Evolutionary conservation across 2,797 vertebrate genomes (phyloP).

Genomic region (Helostoma temminkii): DNA sequence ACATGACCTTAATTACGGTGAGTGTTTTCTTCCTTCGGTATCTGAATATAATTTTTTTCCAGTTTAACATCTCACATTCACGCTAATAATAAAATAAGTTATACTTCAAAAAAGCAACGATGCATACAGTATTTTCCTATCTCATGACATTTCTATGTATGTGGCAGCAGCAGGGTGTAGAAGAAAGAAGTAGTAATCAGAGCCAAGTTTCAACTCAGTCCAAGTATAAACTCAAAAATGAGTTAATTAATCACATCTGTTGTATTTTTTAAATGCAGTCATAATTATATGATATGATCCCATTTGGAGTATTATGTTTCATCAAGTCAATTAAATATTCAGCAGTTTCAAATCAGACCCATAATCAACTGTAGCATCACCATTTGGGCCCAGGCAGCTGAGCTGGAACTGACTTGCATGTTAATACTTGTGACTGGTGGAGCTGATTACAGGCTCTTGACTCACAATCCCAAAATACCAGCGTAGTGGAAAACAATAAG

Average conservation of each 20-base stretch:
- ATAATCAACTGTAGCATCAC: constrained; percentile 64
- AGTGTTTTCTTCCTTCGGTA: constrained; percentile 31
- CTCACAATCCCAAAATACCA: constrained; percentile 47
- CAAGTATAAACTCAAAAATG: constrained; percentile 46
- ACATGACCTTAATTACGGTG: constrained; percentile 54
- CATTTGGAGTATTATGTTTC: constrained; percentile 56
- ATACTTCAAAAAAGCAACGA: constrained; percentile 32
- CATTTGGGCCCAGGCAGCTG: constrained; percentile 58
- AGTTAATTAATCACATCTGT: constrained; percentile 61
- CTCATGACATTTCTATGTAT: constrained; percentile 35
- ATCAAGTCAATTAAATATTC: constrained; percentile 61
- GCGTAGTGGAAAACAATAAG: constrained; percentile 25
- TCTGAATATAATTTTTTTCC: constrained; percentile 43
- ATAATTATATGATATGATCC: constrained; percentile 42
- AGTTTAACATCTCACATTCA: constrained; percentile 33
- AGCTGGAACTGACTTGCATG: constrained; percentile 60
- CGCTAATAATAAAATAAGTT: constrained; percentile 43
- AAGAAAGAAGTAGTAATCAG: constrained; percentile 1
- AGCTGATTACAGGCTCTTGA: constrained; percentile 56
- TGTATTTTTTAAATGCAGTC: constrained; percentile 39
- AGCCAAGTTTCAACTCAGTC: constrained; percentile 39
- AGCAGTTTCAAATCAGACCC: constrained; percentile 65
- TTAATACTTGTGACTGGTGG: constrained; percentile 60
- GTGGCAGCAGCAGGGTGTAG: constrained; percentile 28
- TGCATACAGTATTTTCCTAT: constrained; percentile 44